Base-by-base conservation (phyloP, 2,888 invertebrate genomes). In the Watsonalla cultraria region DNA sequence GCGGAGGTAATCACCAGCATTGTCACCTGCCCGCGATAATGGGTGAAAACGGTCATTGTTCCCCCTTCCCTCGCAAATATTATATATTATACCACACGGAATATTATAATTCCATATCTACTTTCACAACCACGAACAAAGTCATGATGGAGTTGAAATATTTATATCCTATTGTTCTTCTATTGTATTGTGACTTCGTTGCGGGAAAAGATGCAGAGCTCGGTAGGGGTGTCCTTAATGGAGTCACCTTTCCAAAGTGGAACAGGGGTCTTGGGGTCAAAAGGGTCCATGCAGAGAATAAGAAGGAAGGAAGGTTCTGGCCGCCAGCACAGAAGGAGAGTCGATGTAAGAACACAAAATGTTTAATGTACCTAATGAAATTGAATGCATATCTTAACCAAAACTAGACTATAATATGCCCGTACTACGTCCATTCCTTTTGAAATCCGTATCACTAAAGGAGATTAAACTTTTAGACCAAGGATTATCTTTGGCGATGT, bases 271-370 rank as follows among this genome's bases (percentile, higher is more conserved):
- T 55, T n/a, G 52, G 61, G 9, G 63, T 60, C 45, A 79, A 59
- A 53, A 52, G 45, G n/a, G 57, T 54, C 52, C 64, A 64, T 6
- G 68, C 67, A 54, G 15, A 37, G 51, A 60, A 57, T 46, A 61
- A 70, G 56, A 50, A 58, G 4, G 77, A 79, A 45, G 57, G 69
- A 0, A 73, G 72, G 9, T 84, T 89, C 65, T 86, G 90, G 89
- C 80, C 81, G 0, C 74, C 79, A 6, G 60, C 61, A n/a, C 79
- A 80, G 42, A 90, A 86, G 56, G 89, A 90, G 54, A 80, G 82
- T 54, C 68, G 87, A 58, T 89, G 90, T 90, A 68, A 89, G 90
- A 83, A 60, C 13, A 7, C 11, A 11, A 24, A 24, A 24, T 24
- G 24, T 24, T 24, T 24, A 4, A 24, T 4, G 24, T 24, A 2